Percentiles rank a stretch among this genome's conserved stretches.
phyloP scores from a whole-genome alignment of 1,140 invertebrate species.

The Orchestia grillus region DNA sequence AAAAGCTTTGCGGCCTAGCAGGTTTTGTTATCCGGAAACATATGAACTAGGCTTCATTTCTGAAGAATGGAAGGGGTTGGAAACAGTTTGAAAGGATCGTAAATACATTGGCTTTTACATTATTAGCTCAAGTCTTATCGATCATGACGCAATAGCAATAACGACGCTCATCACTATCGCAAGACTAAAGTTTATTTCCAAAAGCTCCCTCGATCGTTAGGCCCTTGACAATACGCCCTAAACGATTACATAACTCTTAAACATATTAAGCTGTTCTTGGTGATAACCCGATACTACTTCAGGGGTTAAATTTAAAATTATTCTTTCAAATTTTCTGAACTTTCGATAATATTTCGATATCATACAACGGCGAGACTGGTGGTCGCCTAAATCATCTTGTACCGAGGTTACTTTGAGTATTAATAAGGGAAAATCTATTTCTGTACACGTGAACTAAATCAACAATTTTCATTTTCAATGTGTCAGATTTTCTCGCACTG shows the following conservation, averaged over 20 bases:
- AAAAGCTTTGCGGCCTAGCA: not conserved
- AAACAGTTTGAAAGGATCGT: not conserved
- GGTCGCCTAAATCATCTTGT: too few species aligned
- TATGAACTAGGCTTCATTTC: not conserved
- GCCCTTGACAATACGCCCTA: too few species aligned
- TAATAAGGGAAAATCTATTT: too few species aligned
- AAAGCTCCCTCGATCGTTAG: not conserved
- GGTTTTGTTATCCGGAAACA: not conserved
- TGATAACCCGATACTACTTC: not conserved
- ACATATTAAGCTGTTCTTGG: not conserved
- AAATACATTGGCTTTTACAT: not conserved
- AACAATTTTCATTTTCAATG: too few species aligned
- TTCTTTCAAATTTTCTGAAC: not conserved
- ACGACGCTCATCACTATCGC: not conserved
- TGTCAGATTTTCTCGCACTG: too few species aligned
- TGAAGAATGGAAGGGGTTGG: not conserved
- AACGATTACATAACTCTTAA: not conserved
- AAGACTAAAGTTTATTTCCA: not conserved
- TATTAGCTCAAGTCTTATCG: not conserved
- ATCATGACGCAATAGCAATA: not conserved
- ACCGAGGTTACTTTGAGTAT: not conserved
- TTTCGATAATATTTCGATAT: too few species aligned
- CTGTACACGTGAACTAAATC: too few species aligned
- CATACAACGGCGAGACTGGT: too few species aligned
- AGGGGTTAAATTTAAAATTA: not conserved